Base-by-base conservation (phyloP, 2,888 invertebrate species). In the Latheticus oryzae region DNA sequence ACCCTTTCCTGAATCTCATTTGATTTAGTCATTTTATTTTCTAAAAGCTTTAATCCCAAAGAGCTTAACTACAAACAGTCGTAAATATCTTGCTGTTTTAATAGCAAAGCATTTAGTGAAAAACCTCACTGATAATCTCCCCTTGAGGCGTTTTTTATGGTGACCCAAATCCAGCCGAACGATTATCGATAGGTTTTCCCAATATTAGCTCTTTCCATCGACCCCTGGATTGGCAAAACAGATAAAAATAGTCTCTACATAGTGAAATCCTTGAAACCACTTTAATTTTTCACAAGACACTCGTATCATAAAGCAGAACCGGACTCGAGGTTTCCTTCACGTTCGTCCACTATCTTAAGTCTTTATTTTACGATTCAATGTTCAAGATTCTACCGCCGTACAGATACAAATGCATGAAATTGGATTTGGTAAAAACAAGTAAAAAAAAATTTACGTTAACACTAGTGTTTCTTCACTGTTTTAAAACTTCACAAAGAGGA, bases 311-410 rank as follows among this genome's bases (percentile, higher is more conserved):
- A 52, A 52, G 32, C 42, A 52, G 32, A 11, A 33, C 24, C 42
- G 32, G 32, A 13, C 42, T 30, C 11, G 19, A 11, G 52, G 24
- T 50, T 23, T 19, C 23, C 16, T 47, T 23, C 50, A 50, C 50
- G 50, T 50, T 30, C 26, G 38, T 40, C 32, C 52, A 52, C 52
- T 40, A 53, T 53, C 43, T 53, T 53, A 54, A 62, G 62, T 56
- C 45, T 59, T 58, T 63, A 59, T 65, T 64, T 65, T 55, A 51
- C 51, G 59, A 61, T 28, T 37, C 47, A 16, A 30, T 35, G 43
- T 50, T 59, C 54, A 47, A 55, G 59, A 47, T 58, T 43, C 52
- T 38, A 33, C 33, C 52, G 30, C 42, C 52, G 52, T 42, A 40
- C 32, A 37, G 45, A 54, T 45, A 54, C 26, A 45, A 37, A 54